Evolutionary conservation across 2,888 invertebrate genomes (phyloP), one percentile per base, ranked within the genome.

Genomic region (Agriotes lineatus): DNA sequence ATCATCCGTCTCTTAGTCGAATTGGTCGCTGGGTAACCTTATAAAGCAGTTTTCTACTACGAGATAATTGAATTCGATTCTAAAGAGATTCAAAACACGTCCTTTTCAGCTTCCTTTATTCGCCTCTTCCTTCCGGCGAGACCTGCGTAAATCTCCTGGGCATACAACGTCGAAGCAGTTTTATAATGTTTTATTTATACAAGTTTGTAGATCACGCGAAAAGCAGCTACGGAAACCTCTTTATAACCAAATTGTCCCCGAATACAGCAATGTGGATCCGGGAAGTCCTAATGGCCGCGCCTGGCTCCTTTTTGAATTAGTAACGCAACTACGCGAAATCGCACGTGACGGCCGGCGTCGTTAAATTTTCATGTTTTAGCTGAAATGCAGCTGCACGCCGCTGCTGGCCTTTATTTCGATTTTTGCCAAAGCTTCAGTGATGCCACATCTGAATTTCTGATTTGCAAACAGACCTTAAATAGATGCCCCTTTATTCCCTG

Each of bases 181-280:
- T 54, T 54, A 54, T 54, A 35, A 54, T 54, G 54, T 54, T 54
- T 54, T 54, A 54, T 54, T 54, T 54, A 54, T 54, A 54, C 35
- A 33, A 35, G 9, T 35, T 54, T 54, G 54, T 54, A 54, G 54
- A 54, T 54, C 54, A 35, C 18, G 33, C 35, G 33, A 18, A 35
- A 54, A 54, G 35, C 9, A 54, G 35, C 54, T 54, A 45, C 10
- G 19, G 20, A 20, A 45, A 0, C 45, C 45, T 45, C 20, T 45
- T 54, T 54, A 54, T 54, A 54, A 54, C 35, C 54, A 54, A 54
- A 52, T 52, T 33, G 52, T 30, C 14, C 45, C 19, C 45, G 10
- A 20, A 20, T 45, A n/a, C n/a, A 20, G 19, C 10, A 45, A 20
- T n/a, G 9, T 9, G 20, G 45, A 10, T 19, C 16, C 20, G 3